Evolutionary conservation across 2,797 vertebrate genomes (phyloP).

Genomic region (Clangula hyemalis): DNA sequence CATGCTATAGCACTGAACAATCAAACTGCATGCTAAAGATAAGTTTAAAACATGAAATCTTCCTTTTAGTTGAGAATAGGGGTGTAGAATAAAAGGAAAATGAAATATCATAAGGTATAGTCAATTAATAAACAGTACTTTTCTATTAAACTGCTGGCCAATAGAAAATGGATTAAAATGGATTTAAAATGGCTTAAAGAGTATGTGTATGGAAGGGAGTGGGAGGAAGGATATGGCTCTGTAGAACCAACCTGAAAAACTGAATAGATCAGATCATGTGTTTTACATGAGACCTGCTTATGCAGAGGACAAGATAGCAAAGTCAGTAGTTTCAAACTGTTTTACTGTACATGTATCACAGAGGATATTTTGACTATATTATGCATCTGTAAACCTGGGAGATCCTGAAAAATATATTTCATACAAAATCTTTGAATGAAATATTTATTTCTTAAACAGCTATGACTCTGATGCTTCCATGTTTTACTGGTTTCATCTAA

Average conservation of each 20-base stretch:
- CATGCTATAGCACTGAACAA: background rate
- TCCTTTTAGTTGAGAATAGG: background rate
- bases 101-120: background rate
- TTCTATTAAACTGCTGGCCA: background rate
- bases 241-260: background rate
- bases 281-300: background rate
- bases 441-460: background rate
- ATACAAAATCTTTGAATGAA: background rate
- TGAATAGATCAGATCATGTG: background rate
- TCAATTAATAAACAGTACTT: background rate
- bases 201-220: rapidly evolving
- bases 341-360: background rate
- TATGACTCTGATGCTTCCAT: background rate
- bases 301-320: background rate
- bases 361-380: background rate
- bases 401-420: background rate
- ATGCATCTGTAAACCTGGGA: background rate
- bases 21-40: background rate
- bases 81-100: conserved; percentile 10
- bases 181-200: background rate
- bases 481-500: background rate
- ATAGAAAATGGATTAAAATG: background rate
- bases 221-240: background rate
- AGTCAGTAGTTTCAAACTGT: background rate
- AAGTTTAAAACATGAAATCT: background rate